These are phyloP conservation scores for Hyperoodon ampullatus DNA, from an alignment of 2,113 vertebrate species.

Conservation along the genomic window DNA sequence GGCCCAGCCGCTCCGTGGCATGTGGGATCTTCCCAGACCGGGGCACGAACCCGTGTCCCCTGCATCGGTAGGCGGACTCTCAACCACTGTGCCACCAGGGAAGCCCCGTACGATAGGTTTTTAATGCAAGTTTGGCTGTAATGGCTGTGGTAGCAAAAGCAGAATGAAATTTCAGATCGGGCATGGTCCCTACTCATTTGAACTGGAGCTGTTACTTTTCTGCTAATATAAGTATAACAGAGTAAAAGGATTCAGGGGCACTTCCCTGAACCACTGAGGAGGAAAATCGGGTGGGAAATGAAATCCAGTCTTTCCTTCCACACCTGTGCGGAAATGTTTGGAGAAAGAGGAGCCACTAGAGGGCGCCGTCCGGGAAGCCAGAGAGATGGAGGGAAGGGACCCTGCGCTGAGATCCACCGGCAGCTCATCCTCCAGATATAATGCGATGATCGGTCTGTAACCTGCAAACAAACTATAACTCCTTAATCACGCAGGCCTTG, in stretches of 20 bases:
- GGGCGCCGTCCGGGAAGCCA: not conserved
- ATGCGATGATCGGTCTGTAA: not conserved
- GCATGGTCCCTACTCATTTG: not conserved
- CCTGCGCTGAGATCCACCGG: not conserved
- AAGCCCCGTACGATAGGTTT: not conserved
- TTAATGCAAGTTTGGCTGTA: not conserved
- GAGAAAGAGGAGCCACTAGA: not conserved
- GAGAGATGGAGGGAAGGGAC: not conserved
- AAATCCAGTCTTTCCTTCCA: not conserved
- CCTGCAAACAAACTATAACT: not conserved
- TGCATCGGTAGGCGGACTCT: too few relatives aligned
- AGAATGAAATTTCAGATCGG: not conserved
- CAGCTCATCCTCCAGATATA: not conserved
- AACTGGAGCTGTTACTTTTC: not conserved
- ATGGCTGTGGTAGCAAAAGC: not conserved
- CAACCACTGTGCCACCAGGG: too few relatives aligned
- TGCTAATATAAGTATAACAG: not conserved
- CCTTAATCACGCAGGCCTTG: not conserved
- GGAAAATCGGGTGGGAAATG: not conserved
- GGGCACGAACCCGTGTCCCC: too few relatives aligned
- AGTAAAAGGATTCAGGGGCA: not conserved
- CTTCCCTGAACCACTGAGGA: not conserved
- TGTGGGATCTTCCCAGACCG: too few relatives aligned
- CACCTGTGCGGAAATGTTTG: not conserved
- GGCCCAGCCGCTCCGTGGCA: too few relatives aligned